phyloP scores from a whole-genome alignment of 92 coral and sea anemone species.

The Montipora capitata region DNA sequence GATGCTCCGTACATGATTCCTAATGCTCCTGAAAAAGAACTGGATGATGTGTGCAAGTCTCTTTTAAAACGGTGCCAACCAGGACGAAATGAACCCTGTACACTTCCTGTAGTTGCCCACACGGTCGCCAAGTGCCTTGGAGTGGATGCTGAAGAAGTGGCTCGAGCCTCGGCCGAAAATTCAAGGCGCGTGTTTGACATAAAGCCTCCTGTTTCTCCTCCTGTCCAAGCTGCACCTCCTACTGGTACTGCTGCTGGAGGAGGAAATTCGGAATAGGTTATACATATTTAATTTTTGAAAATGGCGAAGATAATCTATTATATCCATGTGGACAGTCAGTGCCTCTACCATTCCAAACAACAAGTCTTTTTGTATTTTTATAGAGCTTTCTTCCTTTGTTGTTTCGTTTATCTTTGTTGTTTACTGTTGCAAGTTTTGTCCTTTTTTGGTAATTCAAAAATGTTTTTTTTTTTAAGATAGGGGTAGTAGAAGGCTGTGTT shows the following conservation, averaged over 20 bases:
- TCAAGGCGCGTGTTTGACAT: conserved; percentile 91
- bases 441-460: too few relatives aligned
- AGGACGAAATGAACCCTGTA: conserved; percentile 99
- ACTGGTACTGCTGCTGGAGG: background rate
- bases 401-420: too few relatives aligned
- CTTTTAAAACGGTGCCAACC: conserved; percentile 90
- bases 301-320: background rate
- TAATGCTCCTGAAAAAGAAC: conserved; percentile 88
- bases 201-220: conserved; percentile 17
- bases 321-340: background rate
- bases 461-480: too few relatives aligned
- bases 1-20: conserved; percentile 99
- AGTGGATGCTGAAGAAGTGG: conserved; percentile 92
- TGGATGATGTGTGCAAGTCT: conserved; percentile 87
- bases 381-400: too few relatives aligned
- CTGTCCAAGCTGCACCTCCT: conserved; percentile 4
- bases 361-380: too few relatives aligned
- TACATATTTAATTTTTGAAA: background rate
- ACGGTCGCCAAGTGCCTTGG: conserved; percentile 94
- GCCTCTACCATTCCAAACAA: background rate
- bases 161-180: conserved; percentile 90
- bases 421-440: too few relatives aligned
- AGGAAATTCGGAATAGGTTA: conserved; percentile 2
- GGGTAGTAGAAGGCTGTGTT: too few relatives aligned
- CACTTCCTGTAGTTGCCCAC: conserved; percentile 91